phyloP scores from a whole-genome alignment of 2,888 invertebrate species.

The Coelopa pilipes region DNA sequence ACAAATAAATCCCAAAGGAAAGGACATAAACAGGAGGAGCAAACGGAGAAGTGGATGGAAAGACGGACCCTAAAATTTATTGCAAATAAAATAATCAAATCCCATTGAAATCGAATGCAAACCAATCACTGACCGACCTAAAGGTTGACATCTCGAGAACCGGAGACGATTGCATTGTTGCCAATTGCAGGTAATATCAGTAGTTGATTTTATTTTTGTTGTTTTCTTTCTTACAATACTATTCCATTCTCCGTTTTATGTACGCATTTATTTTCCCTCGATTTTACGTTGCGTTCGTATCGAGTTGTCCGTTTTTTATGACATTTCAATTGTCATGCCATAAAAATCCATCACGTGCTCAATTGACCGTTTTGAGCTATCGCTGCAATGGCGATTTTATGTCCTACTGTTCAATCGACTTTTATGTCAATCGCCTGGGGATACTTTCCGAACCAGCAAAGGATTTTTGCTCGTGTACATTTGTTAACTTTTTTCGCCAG shows the following conservation, averaged over 20 bases:
- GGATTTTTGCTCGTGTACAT: background rate
- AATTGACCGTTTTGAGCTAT: conserved; percentile 17
- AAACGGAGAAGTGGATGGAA: too few species aligned
- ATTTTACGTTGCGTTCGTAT: background rate
- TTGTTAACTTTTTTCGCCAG: too few species aligned
- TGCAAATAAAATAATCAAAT: too few species aligned
- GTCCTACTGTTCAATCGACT: background rate
- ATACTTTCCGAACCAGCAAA: background rate
- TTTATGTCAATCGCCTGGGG: too few species aligned
- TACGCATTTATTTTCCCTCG: background rate
- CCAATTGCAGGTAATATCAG: background rate
- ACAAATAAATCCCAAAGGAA: too few species aligned
- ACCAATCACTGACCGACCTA: background rate
- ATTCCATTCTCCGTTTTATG: background rate
- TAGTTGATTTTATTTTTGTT: background rate
- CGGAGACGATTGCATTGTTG: background rate
- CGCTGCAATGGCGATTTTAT: background rate
- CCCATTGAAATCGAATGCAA: background rate
- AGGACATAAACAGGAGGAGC: too few species aligned
- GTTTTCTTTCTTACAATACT: background rate
- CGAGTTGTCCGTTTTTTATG: conserved; percentile 6
- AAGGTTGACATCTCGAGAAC: background rate
- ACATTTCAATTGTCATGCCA: conserved; percentile 9
- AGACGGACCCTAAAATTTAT: too few species aligned
- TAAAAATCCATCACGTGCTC: conserved; percentile 24